Base-by-base conservation (phyloP, 2,113 vertebrate genomes). In the Cavia porcellus region DNA sequence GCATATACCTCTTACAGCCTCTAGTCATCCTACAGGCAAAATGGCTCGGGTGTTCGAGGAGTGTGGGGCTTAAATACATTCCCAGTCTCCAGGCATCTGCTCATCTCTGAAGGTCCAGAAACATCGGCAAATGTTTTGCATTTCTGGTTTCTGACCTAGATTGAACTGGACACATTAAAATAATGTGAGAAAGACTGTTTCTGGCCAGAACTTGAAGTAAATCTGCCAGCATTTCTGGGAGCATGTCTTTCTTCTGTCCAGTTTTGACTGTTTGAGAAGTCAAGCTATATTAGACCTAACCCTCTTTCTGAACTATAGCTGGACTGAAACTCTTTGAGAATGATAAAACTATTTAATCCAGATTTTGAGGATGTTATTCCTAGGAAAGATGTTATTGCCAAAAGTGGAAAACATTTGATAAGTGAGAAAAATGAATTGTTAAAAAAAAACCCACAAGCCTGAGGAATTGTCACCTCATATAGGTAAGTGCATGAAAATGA, bases 141-240 rank as follows among this genome's bases (percentile, higher is more conserved):
- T 96, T 97, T 97, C 97, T 96, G 66, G 50, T 98, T 95, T 96
- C 86, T 98, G 96, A 98, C 98, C 96, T 97, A 83, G 95, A 81
- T 92, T 98, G 96, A 98, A 97, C 98, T 94, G 68, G 90, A 98
- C 93, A 94, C 85, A 94, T 55, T 95, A 85, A 95, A 96, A 96
- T 96, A 95, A 96, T 98, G 94, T 97, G 96, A 98, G 96, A 96
- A 98, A 96, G 95, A 45, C 83, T 96, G 61, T 72, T 96, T 88
- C 91, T 97, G 94, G 94, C 95, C 42, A 11, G 7, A 90, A 55
- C 20, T 64, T 11, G 64, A 90, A 74, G 38, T 68, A 72, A 93
- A 86, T 94, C 77, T 97, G 95, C 96, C 96, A 97, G 66, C 87
- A 86, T 84, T 95, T 79, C 55, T 25, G 13, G 85, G 81, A 96